Evolutionary conservation across 2,888 invertebrate genomes (phyloP), one percentile per base, ranked within the genome.

Genomic region (Lepidocyrtinus sp.): DNA sequence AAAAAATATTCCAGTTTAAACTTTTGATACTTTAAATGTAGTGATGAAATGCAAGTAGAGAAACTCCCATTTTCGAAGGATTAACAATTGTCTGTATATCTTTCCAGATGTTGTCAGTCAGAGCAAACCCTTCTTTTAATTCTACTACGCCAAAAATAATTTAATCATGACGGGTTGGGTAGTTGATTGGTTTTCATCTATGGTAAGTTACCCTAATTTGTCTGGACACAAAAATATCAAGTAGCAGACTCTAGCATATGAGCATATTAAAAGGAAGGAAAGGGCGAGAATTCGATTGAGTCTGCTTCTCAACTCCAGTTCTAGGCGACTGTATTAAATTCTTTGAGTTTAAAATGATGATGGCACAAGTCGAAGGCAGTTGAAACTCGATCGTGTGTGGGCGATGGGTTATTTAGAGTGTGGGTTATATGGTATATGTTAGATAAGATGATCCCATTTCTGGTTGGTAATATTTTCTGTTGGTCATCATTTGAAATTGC

Each of bases 91-190:
- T 84, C 82, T 84, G 82, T 84, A 69, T 84, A 79, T 84, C 67
- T 84, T 84, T 84, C 78, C 82, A 84, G 84, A 84, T 84, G 81
- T 77, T 71, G 70, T 77, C 77, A 83, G 79, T 80, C 71, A 71
- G 71, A 71, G 68, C 68, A 78, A 77, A 69, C 76, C 82, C 82
- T 73, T 82, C 78, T 78, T 82, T 75, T 78, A 25, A 77, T 77
- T 77, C 74, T 77, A 82, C 79, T 79, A 75, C 84, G 79, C 78
- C 82, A 84, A 82, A 72, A 77, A 75, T 84, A 75, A 61, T 81
- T 84, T 82, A 84, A 67, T 82, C 82, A 81, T 80, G 79, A 76
- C 79, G 84, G 84, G n/a, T n/a, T n/a, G n/a, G n/a, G 84, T 84
- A 84, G 75, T 73, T 72, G 77, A 77, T 75, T 80, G 81, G 77